These are phyloP conservation scores for Cephalopachus bancanus DNA, from an alignment of 2,797 vertebrate genomes.

Conservation along the genomic window DNA sequence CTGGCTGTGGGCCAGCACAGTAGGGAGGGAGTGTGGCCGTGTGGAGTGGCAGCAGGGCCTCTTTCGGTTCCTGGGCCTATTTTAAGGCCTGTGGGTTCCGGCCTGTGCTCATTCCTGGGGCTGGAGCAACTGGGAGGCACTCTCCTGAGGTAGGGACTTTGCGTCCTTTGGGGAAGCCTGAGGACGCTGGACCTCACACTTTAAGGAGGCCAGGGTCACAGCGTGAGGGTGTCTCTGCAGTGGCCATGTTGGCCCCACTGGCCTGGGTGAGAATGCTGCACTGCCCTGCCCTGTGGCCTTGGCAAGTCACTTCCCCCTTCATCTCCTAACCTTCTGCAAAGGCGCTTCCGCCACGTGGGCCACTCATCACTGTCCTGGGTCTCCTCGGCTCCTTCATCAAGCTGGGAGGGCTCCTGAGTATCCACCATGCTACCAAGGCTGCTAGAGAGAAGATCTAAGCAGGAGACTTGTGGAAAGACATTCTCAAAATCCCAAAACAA, in stretches of 20 bases:
- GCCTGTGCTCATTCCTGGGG: not conserved
- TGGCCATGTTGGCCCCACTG: accelerated
- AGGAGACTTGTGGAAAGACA: not conserved
- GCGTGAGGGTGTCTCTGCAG: not conserved
- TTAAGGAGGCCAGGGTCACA: not conserved
- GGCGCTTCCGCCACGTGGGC: not conserved
- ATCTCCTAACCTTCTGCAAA: not conserved
- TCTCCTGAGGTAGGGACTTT: too few relatives aligned
- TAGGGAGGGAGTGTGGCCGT: slow-evolving; percentile 46
- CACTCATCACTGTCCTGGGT: not conserved
- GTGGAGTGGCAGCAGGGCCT: not conserved
- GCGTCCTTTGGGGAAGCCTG: not conserved
- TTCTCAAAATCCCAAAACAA: not conserved
- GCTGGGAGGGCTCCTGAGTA: accelerated
- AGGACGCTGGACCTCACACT: not conserved
- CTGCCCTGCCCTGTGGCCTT: not conserved
- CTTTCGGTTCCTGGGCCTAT: slow-evolving; percentile 65
- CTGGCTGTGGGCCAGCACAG: not conserved
- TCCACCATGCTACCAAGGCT: not conserved
- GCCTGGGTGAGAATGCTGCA: not conserved
- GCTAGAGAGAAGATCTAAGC: not conserved
- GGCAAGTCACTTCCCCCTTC: not conserved
- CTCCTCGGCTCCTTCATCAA: accelerated
- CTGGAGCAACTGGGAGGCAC: not conserved
- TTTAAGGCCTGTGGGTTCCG: slow-evolving; percentile 62